Evolutionary conservation across 2,888 invertebrate species (phyloP).

Genomic region (Clitarchus hookeri): DNA sequence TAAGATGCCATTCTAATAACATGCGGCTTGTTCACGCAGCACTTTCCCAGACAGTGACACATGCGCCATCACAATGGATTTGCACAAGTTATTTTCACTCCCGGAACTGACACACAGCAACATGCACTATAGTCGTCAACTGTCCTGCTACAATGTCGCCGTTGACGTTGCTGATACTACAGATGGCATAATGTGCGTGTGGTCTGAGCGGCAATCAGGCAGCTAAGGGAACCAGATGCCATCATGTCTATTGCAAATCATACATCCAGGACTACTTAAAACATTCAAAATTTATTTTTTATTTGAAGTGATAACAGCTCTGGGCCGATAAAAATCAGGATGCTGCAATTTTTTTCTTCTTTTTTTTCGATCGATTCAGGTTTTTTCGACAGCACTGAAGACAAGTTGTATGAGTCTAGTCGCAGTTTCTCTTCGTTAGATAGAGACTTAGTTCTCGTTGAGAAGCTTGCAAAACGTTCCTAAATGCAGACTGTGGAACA

Average conservation of each 20-base stretch:
- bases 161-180: not conserved
- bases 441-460: conserved; percentile 27
- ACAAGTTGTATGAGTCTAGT: conserved; percentile 14
- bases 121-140: too few relatives aligned
- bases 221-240: not conserved
- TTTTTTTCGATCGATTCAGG: conserved; percentile 15
- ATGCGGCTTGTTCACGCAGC: too few relatives aligned
- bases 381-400: conserved; percentile 24
- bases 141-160: too few relatives aligned
- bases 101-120: too few relatives aligned
- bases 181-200: not conserved
- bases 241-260: not conserved
- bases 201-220: not conserved
- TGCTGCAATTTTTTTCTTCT: conserved; percentile 18
- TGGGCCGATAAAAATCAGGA: not conserved
- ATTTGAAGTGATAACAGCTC: conserved; percentile 16
- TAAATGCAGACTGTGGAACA: conserved; percentile 20
- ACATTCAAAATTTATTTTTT: not conserved
- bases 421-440: conserved; percentile 23
- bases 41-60: too few relatives aligned
- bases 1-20: too few relatives aligned
- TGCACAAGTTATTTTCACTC: too few relatives aligned
- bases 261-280: conserved; percentile 15
- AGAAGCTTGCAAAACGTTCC: not conserved
- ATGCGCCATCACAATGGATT: too few relatives aligned